phyloP scores from a whole-genome alignment of 2,888 invertebrate genomes.

The Lydus trimaculatus region DNA sequence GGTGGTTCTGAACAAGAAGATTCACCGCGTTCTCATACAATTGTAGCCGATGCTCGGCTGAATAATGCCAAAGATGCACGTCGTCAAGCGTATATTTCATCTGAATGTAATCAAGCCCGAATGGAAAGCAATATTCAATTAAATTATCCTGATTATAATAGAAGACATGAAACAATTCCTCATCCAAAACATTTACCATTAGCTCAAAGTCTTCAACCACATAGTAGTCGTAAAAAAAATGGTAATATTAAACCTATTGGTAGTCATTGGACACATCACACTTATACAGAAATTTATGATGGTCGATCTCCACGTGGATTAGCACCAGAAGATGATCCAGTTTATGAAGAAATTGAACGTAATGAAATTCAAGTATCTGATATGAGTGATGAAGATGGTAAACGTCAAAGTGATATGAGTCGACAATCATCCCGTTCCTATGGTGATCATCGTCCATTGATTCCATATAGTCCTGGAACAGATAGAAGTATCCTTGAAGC shows the following conservation, averaged over 20 bases:
- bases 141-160: slow-evolving; percentile 51
- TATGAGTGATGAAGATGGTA: slow-evolving; percentile 80
- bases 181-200: slow-evolving; percentile 53
- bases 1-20: slow-evolving; percentile 72
- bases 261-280: slow-evolving; percentile 76
- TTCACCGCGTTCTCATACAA: slow-evolving; percentile 68
- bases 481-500: slow-evolving; percentile 63
- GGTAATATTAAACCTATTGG: slow-evolving; percentile 61
- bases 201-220: slow-evolving; percentile 49
- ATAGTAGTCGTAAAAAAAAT: slow-evolving; percentile 54
- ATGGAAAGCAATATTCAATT: slow-evolving; percentile 48
- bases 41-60: slow-evolving; percentile 63
- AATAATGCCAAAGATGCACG: slow-evolving; percentile 66
- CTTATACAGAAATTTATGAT: slow-evolving; percentile 78
- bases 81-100: slow-evolving; percentile 60
- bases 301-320: slow-evolving; percentile 63
- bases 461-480: slow-evolving; percentile 76
- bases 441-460: slow-evolving; percentile 82
- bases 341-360: slow-evolving; percentile 82
- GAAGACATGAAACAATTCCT: slow-evolving; percentile 49
- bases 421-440: slow-evolving; percentile 77
- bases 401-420: slow-evolving; percentile 76
- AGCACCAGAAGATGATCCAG: slow-evolving; percentile 77
- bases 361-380: slow-evolving; percentile 77
- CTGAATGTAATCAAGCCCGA: slow-evolving; percentile 58